Conservation (phyloP, 1,140 invertebrate genomes). For the Hylaeus anthracinus region DNA sequence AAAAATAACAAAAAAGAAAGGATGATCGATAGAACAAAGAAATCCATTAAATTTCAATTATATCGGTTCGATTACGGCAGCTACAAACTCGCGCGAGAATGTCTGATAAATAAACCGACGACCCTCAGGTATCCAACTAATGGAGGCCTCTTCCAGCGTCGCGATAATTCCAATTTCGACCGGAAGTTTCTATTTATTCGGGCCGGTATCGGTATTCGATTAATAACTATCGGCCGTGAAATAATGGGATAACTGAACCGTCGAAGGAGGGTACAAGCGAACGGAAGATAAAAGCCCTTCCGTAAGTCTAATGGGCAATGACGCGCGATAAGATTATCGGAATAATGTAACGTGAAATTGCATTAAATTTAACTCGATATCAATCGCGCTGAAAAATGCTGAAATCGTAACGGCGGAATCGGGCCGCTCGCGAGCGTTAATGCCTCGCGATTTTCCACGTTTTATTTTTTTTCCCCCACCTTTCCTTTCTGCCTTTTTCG, state of each 20-base stretch:
- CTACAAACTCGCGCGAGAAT: too few relatives aligned
- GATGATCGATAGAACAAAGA: too few relatives aligned
- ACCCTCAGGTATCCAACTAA: too few relatives aligned
- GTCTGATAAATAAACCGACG: too few relatives aligned
- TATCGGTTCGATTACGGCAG: too few relatives aligned
- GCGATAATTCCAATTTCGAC: constrained; percentile 42
- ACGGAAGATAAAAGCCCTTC: constrained; percentile 62
- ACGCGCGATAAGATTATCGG: constrained; percentile 65
- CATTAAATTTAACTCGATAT: constrained; percentile 66
- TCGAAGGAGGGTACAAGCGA: constrained; percentile 29
- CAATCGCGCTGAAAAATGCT: constrained; percentile 63
- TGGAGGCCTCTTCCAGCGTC: too few relatives aligned
- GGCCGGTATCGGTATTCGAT: constrained; percentile 58
- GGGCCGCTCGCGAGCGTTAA: constrained; percentile 38
- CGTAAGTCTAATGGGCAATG: constrained; percentile 64
- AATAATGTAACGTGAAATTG: constrained; percentile 67
- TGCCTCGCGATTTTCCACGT: constrained; percentile 24
- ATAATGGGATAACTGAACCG: constrained; percentile 61
- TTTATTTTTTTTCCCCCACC: not conserved
- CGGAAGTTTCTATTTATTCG: constrained; percentile 58
- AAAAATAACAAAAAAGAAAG: too few relatives aligned
- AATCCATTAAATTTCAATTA: too few relatives aligned
- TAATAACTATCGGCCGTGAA: constrained; percentile 60
- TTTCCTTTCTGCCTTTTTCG: too few relatives aligned
- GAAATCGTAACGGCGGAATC: constrained; percentile 55